Conservation (phyloP, 2,113 vertebrate species). For the Ellobius talpinus region DNA sequence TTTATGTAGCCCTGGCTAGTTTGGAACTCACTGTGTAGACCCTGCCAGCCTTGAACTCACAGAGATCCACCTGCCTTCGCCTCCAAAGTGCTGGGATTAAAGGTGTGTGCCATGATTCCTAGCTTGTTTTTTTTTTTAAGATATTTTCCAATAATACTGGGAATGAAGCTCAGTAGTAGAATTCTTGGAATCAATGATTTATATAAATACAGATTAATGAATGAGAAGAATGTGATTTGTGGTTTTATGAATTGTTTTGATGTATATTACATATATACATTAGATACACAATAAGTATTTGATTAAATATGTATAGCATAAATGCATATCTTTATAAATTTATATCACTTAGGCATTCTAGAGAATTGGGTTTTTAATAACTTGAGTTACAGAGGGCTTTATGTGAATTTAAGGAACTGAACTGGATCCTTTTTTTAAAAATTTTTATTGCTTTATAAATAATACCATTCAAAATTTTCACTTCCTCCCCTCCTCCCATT, state of each 20-base stretch:
- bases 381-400: not conserved
- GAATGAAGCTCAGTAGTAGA: not conserved
- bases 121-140: conserved; percentile 13
- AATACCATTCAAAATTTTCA: too few species aligned
- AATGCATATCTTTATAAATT: not conserved
- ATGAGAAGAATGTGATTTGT: conserved; percentile 16
- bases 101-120: not conserved
- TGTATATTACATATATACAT: not conserved
- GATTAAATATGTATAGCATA: not conserved
- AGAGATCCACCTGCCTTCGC: not conserved
- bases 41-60: not conserved
- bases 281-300: conserved; percentile 22
- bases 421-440: too few species aligned
- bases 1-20: not conserved
- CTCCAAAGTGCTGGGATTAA: not conserved
- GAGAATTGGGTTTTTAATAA: conserved; percentile 38
- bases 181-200: not conserved
- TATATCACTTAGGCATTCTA: conserved; percentile 43
- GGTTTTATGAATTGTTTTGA: conserved; percentile 20
- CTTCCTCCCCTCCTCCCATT: too few species aligned
- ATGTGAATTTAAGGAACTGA: not conserved
- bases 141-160: not conserved
- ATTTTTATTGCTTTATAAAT: too few species aligned
- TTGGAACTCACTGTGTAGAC: not conserved
- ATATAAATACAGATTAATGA: not conserved